Percentiles rank a stretch among this genome's conserved stretches.
Evolutionary conservation across 2,113 vertebrate species (phyloP).

Genomic region (Setophaga kirtlandii): DNA sequence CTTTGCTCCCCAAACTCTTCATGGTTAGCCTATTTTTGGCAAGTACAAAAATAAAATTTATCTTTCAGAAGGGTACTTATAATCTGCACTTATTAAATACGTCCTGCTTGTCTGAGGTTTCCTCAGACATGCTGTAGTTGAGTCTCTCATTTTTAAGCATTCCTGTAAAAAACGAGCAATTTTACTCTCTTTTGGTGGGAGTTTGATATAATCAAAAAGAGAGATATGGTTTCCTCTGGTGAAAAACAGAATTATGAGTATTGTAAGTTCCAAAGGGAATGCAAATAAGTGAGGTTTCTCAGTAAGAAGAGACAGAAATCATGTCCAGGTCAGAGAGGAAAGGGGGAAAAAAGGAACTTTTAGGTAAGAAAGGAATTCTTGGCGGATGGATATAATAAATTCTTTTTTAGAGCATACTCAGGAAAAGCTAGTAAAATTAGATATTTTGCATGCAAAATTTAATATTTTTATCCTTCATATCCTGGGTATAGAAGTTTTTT

Average conservation of each 20-base stretch:
- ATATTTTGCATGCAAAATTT: not conserved
- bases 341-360: not conserved
- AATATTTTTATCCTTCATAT: not conserved
- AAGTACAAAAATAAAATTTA: not conserved
- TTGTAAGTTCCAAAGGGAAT: not conserved
- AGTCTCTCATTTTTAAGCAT: not conserved
- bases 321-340: not conserved
- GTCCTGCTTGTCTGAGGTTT: not conserved
- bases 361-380: not conserved
- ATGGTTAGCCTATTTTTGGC: not conserved
- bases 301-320: not conserved
- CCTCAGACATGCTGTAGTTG: not conserved
- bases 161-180: not conserved
- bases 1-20: not conserved
- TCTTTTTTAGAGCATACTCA: not conserved
- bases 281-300: not conserved
- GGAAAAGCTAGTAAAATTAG: not conserved
- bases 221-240: not conserved
- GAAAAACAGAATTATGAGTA: not conserved
- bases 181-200: not conserved
- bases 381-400: not conserved
- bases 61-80: not conserved
- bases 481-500: fast-evolving
- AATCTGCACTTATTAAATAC: not conserved
- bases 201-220: not conserved